Conservation (phyloP, 2,797 vertebrate genomes). For the Melanotaenia pygmaea region DNA sequence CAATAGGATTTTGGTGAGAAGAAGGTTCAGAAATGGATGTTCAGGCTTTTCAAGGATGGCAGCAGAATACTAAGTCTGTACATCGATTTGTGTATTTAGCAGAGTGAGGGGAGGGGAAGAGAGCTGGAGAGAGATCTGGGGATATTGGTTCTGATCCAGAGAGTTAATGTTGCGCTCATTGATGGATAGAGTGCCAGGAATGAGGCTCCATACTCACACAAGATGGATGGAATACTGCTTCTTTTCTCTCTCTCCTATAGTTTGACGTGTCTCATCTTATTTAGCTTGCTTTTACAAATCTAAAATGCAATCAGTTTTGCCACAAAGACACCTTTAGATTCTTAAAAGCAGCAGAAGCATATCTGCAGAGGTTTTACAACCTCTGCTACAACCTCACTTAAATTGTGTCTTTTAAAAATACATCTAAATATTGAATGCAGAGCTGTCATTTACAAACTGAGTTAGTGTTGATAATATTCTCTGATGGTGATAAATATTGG, state of each 20-base stretch:
- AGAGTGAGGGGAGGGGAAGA: conserved; percentile 67
- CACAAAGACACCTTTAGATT: conserved; percentile 49
- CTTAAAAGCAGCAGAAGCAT: conserved; percentile 64
- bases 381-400: neutral
- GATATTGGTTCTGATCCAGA: conserved; percentile 94
- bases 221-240: conserved; percentile 90
- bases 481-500: neutral
- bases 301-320: conserved; percentile 59
- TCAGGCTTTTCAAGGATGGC: conserved; percentile 57
- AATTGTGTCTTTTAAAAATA: neutral
- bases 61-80: conserved; percentile 70
- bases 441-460: neutral
- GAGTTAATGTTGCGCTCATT: conserved; percentile 98
- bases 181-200: conserved; percentile 96
- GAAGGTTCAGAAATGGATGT: conserved; percentile 56
- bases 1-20: conserved; percentile 30
- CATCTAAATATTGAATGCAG: neutral
- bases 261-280: conserved; percentile 64
- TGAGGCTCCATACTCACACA: conserved; percentile 92
- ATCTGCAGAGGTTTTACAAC: conserved; percentile 13
- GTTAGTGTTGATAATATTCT: neutral
- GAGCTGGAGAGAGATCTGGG: conserved; percentile 76
- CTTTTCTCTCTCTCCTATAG: conserved; percentile 77
- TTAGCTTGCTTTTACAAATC: conserved; percentile 48
- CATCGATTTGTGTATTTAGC: conserved; percentile 72